Conservation (phyloP, 2,888 invertebrate species). For the Apodemia zela region DNA sequence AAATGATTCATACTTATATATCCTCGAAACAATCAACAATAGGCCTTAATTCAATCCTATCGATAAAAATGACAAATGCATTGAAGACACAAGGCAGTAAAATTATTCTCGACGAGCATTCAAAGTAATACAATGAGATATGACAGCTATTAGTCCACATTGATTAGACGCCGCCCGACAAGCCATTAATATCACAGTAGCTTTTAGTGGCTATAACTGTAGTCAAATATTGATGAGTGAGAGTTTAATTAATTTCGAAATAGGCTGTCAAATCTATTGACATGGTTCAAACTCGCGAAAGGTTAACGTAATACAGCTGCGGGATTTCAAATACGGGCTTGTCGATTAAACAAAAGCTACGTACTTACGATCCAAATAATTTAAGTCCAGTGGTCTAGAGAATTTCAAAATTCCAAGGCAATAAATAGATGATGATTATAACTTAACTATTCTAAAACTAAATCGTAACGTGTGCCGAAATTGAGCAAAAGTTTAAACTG, state of each 20-base stretch:
- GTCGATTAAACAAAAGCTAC: too few relatives aligned
- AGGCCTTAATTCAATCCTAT: not conserved
- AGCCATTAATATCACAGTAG: conserved; percentile 16
- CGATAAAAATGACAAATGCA: not conserved
- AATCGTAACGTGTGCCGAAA: too few relatives aligned
- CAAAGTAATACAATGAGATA: conserved; percentile 8
- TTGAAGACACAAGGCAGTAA: not conserved
- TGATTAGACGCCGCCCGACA: conserved; percentile 12
- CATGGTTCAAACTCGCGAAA: conserved; percentile 24
- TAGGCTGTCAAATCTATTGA: conserved; percentile 19
- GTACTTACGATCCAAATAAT: too few relatives aligned
- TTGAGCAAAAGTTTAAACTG: too few relatives aligned
- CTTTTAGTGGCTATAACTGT: conserved; percentile 22
- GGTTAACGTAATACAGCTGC: conserved; percentile 19
- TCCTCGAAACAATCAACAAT: too few relatives aligned
- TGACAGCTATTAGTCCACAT: conserved; percentile 15
- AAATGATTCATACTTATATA: too few relatives aligned
- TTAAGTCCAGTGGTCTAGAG: too few relatives aligned
- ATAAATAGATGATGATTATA: too few relatives aligned
- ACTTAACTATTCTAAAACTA: too few relatives aligned
- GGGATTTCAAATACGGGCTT: not conserved
- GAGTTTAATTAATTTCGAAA: conserved; percentile 22
- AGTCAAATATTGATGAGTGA: conserved; percentile 22
- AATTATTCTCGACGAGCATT: not conserved
- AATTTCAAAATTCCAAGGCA: too few relatives aligned